Conservation (phyloP, 1,140 invertebrate species). For the Drosophila saltans region DNA sequence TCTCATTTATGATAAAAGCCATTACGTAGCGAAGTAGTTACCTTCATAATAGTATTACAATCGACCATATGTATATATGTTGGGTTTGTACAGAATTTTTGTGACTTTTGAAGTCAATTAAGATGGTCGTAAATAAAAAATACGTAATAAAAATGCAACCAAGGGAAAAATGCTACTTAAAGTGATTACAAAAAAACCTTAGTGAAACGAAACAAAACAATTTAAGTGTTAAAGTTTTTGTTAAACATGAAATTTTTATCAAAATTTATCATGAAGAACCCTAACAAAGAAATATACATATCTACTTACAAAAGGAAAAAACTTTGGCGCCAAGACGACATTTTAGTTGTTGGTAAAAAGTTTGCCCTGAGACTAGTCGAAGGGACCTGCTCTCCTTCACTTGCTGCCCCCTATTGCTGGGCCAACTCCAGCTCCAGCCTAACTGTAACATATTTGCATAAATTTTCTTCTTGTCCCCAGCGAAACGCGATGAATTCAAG, state of each 20-base stretch:
- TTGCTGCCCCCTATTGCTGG: background rate
- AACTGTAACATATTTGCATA: constrained; percentile 71
- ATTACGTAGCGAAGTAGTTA: no score
- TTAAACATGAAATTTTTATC: background rate
- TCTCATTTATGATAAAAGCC: no score
- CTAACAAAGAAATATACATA: background rate
- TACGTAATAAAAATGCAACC: no score
- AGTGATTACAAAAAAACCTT: no score
- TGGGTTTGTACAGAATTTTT: no score
- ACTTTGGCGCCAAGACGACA: constrained; percentile 69
- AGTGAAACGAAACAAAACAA: no score
- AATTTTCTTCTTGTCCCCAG: constrained; percentile 42
- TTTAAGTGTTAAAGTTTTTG: no score
- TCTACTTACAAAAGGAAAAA: constrained; percentile 27
- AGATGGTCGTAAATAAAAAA: no score
- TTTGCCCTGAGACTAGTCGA: constrained; percentile 31
- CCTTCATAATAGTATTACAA: no score
- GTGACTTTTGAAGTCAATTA: no score
- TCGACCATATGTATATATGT: no score
- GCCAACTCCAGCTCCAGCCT: constrained; percentile 1
- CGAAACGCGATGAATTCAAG: constrained; percentile 50
- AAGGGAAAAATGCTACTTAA: no score
- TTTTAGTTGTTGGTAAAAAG: constrained; percentile 53
- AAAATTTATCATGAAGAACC: background rate
- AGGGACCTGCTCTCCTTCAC: constrained; percentile 2